A percentile compares a stretch with the other conserved stretches of the same genome.
Conservation (phyloP, 2,797 vertebrate genomes). For the Cuculus canorus region DNA sequence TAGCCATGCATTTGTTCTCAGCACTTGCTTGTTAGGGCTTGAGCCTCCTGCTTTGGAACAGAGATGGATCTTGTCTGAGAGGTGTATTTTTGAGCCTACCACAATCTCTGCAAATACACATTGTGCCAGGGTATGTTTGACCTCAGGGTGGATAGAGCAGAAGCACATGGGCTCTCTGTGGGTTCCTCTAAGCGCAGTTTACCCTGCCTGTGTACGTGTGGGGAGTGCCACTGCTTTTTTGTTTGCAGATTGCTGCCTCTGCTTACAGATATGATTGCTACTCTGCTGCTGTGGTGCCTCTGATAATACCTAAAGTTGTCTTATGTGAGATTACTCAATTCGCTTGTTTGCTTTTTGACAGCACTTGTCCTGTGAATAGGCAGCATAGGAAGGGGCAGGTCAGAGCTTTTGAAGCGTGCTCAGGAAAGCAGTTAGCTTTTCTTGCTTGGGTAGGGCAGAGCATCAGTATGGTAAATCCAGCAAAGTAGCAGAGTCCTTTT, state of each 20-base stretch:
- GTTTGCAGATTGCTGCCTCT: background rate
- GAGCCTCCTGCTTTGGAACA: background rate
- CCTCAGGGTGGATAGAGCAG: background rate
- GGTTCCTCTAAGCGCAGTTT: background rate
- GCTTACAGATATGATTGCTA: background rate
- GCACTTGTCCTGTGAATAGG: background rate
- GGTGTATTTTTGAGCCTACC: background rate
- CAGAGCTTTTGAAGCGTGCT: background rate
- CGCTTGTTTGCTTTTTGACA: conserved; percentile 6
- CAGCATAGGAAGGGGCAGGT: background rate
- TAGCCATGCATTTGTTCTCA: background rate
- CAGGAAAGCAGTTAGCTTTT: background rate
- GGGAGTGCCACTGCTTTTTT: background rate
- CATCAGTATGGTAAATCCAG: background rate
- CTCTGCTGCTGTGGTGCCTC: background rate
- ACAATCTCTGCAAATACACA: background rate
- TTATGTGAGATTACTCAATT: background rate
- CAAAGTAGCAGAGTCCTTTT: background rate
- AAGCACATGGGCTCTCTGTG: background rate
- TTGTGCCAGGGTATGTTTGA: background rate
- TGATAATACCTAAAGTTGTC: background rate
- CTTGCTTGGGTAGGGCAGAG: background rate
- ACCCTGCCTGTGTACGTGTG: rapidly evolving
- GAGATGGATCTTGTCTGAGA: background rate
- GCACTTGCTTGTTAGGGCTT: background rate